These are phyloP conservation scores for Mesembrinibis cayennensis DNA, from an alignment of 2,113 vertebrate species.

Conservation along the genomic window DNA sequence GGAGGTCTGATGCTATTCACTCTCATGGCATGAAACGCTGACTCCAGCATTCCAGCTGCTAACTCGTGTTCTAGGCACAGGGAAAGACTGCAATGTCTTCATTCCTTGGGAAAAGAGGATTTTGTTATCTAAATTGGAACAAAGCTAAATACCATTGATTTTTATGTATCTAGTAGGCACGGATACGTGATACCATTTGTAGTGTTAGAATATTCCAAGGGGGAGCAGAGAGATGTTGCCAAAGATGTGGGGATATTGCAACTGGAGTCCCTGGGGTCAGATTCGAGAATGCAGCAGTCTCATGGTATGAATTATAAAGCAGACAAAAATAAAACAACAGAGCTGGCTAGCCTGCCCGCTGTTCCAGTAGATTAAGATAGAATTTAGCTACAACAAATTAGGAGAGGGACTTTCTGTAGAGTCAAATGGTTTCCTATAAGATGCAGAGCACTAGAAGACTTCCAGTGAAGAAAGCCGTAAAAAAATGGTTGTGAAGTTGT, in stretches of 20 bases:
- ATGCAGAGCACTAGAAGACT: neutral
- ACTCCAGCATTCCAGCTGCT: constrained; percentile 59
- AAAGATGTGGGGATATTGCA: neutral
- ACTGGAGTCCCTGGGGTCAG: neutral
- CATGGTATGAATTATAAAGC: neutral
- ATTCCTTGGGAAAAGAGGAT: constrained; percentile 29
- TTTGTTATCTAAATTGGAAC: neutral
- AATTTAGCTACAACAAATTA: neutral
- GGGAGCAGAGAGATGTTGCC: neutral
- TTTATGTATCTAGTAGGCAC: neutral
- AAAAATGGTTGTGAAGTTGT: neutral
- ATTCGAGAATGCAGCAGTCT: neutral
- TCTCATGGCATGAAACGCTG: constrained; percentile 71
- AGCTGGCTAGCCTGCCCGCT: neutral
- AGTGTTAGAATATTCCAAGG: neutral
- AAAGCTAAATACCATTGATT: neutral
- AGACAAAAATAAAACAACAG: neutral
- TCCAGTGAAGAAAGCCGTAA: neutral
- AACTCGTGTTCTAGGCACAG: neutral
- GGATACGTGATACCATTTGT: neutral
- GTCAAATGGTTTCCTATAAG: neutral
- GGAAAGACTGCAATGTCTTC: neutral
- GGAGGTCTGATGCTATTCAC: constrained; percentile 51
- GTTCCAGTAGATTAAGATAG: neutral
- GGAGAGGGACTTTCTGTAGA: neutral